These are phyloP conservation scores for Bothrops jararaca DNA, from an alignment of 2,113 vertebrate species.

Conservation along the genomic window DNA sequence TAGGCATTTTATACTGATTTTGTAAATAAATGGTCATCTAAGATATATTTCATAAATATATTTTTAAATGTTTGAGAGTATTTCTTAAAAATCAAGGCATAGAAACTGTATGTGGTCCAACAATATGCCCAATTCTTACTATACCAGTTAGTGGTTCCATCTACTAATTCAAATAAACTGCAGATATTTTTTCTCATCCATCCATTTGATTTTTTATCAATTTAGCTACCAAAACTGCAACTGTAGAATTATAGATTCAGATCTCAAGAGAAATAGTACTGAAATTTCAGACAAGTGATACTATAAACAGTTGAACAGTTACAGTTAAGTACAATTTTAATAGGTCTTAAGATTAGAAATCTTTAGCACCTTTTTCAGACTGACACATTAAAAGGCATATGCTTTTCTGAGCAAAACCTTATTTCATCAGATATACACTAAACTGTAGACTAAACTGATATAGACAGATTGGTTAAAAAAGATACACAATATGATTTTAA, in stretches of 20 bases:
- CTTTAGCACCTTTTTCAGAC: not conserved
- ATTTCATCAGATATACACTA: not conserved
- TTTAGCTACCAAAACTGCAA: not conserved
- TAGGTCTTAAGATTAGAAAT: not conserved
- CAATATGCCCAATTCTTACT: too few species aligned
- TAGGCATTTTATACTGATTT: not conserved
- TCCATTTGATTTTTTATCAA: too few species aligned
- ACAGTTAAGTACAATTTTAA: not conserved
- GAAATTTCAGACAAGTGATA: not conserved
- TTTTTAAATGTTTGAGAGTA: too few species aligned
- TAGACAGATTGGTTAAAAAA: not conserved
- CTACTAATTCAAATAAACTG: not conserved
- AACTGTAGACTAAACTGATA: not conserved
- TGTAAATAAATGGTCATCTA: not conserved
- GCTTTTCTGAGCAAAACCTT: not conserved
- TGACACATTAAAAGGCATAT: not conserved
- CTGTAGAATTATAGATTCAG: not conserved
- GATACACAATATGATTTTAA: not conserved
- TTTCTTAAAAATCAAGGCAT: too few species aligned
- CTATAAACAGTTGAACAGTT: not conserved
- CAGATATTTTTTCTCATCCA: not conserved
- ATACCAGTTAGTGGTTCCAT: too few species aligned
- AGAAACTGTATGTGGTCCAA: too few species aligned
- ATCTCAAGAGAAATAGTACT: not conserved
- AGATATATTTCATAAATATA: too few species aligned